Conservation (phyloP, 2,888 invertebrate species). For the Luperina nickerlii region DNA sequence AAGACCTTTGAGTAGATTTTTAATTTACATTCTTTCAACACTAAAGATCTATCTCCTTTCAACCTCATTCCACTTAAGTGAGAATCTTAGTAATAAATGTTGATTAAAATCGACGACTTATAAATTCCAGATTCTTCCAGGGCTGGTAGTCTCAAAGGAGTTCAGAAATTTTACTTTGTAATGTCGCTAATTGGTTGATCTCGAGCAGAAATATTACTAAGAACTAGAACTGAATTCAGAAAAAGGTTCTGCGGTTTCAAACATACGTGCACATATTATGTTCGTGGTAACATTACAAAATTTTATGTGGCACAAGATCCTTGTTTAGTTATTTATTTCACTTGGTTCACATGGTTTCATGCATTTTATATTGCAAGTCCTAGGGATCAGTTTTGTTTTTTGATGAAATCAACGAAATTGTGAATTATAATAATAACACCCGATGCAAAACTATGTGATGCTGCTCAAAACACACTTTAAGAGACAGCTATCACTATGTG, state of each 20-base stretch:
- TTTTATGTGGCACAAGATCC: background rate
- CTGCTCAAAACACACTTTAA: background rate
- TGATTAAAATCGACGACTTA: slow-evolving; percentile 35
- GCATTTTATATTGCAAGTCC: background rate
- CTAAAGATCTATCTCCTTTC: slow-evolving; percentile 5
- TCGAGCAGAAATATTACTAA: background rate
- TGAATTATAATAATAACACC: background rate
- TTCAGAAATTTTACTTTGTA: slow-evolving; percentile 32
- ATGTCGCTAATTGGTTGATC: slow-evolving; percentile 25
- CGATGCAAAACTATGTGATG: background rate
- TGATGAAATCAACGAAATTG: too few species aligned
- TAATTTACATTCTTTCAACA: slow-evolving; percentile 26
- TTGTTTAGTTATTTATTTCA: background rate
- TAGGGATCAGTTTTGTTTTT: background rate
- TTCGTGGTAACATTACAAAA: background rate
- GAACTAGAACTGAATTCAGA: background rate
- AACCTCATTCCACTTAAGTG: slow-evolving; percentile 17
- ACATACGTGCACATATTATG: background rate
- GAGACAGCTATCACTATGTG: background rate
- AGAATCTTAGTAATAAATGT: slow-evolving; percentile 34
- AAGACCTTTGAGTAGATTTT: background rate
- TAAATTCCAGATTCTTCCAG: slow-evolving; percentile 6
- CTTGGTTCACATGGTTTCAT: background rate
- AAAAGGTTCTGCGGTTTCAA: background rate
- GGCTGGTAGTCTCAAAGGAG: slow-evolving; percentile 15